Conservation (phyloP, 2,797 vertebrate genomes). For the Erithacus rubecula region DNA sequence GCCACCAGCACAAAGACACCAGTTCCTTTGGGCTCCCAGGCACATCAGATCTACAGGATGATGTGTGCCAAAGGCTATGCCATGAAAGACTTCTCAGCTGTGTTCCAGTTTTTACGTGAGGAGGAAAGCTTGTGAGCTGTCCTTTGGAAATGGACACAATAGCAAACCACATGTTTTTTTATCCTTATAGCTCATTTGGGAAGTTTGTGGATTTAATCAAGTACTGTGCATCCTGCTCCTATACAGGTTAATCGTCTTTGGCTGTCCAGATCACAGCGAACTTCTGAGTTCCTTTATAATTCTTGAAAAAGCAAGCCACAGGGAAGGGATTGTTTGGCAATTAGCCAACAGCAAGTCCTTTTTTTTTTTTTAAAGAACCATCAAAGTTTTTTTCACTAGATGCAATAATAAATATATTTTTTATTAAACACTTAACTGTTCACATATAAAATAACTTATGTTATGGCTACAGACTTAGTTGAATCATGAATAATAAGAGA, state of each 20-base stretch:
- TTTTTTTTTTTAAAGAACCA: neutral
- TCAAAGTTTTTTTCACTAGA: slow-evolving; percentile 10
- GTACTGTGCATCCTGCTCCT: slow-evolving; percentile 30
- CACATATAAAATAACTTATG: slow-evolving; percentile 31
- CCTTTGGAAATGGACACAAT: slow-evolving; percentile 32
- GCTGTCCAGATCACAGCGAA: slow-evolving; percentile 22
- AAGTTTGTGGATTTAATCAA: slow-evolving; percentile 56
- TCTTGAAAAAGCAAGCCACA: slow-evolving; percentile 36
- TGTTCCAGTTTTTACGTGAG: slow-evolving; percentile 97
- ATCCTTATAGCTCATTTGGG: slow-evolving; percentile 23
- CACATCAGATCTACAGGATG: slow-evolving; percentile 95
- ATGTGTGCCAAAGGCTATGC: slow-evolving; percentile 97
- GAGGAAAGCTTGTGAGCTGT: slow-evolving; percentile 82
- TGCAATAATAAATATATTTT: slow-evolving; percentile 47
- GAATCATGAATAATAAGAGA: slow-evolving; percentile 40
- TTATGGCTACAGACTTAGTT: slow-evolving; percentile 6
- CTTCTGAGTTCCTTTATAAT: slow-evolving; percentile 29
- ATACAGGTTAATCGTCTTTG: slow-evolving; percentile 33
- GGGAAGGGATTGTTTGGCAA: slow-evolving; percentile 36
- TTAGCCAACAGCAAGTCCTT: neutral
- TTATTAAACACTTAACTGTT: slow-evolving; percentile 17
- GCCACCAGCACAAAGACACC: slow-evolving; percentile 94
- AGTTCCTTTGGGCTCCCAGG: slow-evolving; percentile 88
- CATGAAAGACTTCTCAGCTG: slow-evolving; percentile 95
- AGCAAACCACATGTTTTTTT: slow-evolving; percentile 37